Base-by-base conservation (phyloP, 2,888 invertebrate species). In the Phrixothrix hirtus region DNA sequence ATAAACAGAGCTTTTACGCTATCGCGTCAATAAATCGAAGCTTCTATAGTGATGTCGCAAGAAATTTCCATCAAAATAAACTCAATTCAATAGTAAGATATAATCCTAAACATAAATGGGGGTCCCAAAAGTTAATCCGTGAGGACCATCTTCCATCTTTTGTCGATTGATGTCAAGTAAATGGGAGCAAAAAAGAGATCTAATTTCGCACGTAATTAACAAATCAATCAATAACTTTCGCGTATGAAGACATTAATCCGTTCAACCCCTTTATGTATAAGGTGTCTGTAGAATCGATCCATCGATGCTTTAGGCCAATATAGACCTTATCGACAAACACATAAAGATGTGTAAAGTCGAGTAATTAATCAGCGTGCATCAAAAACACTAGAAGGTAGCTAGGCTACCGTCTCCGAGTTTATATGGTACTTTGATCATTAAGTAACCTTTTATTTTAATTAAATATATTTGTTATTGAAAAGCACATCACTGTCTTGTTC, bases 221-320 rank as follows among this genome's bases (percentile, higher is more conserved):
- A 59, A 60, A 60, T 60, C 60, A 60, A 60, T 60, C 58, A 57
- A 60, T 60, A 50, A 54, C 52, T 55, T 51, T 47, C 41, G 54
- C 49, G 59, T 62, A 64, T 62, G 62, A 66, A 65, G 64, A 66
- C 65, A 64, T 64, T 65, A 62, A 63, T 61, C 63, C 59, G 58
- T 63, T 53, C 61, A 61, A 55, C 60, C 59, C 61, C 55, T 59
- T 61, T 50, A 53, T 58, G 58, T 47, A 47, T 53, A 58, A 58
- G 60, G 58, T 58, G 60, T 59, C 53, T 45, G 55, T 29, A 26
- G 38, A 42, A 55, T 55, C 55, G 55, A 55, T 55, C 45, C 45
- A 52, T 43, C 34, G 43, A 51, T 45, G 49, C 34, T 45, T 47
- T 34, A 46, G 30, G 50, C 55, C 16, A 55, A 45, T 46, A 21